Conservation (phyloP, 23 tunicate genomes). For the Trididemnum miniatum region DNA sequence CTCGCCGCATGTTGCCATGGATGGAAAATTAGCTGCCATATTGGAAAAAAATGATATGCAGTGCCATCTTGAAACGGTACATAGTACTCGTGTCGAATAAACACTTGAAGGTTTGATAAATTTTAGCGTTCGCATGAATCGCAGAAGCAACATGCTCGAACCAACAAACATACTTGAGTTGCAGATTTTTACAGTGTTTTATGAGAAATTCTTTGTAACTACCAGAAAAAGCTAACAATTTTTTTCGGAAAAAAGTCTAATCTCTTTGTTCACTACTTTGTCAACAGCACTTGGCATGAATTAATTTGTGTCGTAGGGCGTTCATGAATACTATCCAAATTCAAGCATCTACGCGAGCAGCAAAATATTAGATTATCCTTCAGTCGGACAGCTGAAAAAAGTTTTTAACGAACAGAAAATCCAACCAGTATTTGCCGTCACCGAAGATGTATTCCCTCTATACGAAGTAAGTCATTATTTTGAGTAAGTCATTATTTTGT, state of each 20-base stretch:
- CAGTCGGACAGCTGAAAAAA: conserved; percentile 83
- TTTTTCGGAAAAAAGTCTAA: too few relatives aligned
- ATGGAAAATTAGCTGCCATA: conserved; percentile 93
- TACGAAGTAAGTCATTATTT: conserved; percentile 59
- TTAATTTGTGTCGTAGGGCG: conserved; percentile 33
- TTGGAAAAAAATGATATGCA: conserved; percentile 85
- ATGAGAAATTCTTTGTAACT: too few relatives aligned
- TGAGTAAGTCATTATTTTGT: too few relatives aligned
- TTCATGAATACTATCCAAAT: conserved; percentile 28
- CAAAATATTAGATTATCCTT: conserved; percentile 83
- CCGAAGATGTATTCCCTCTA: conserved; percentile 51
- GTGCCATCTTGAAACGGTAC: conserved; percentile 70
- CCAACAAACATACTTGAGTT: too few relatives aligned
- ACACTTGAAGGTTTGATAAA: too few relatives aligned
- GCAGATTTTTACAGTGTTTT: too few relatives aligned
- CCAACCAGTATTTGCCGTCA: conserved; percentile 82
- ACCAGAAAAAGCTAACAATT: too few relatives aligned
- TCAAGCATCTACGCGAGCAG: conserved; percentile 69
- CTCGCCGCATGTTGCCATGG: conserved; percentile 89
- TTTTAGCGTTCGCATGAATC: too few relatives aligned
- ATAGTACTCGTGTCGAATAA: too few relatives aligned
- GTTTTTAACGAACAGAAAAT: conserved; percentile 66
- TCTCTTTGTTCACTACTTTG: too few relatives aligned
- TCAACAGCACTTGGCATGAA: too few relatives aligned
- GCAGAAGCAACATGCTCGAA: too few relatives aligned